A percentile compares a stretch with the other conserved stretches of the same genome.
These are phyloP conservation scores for Eilema depressum DNA, from an alignment of 2,888 invertebrate species.

Conservation along the genomic window DNA sequence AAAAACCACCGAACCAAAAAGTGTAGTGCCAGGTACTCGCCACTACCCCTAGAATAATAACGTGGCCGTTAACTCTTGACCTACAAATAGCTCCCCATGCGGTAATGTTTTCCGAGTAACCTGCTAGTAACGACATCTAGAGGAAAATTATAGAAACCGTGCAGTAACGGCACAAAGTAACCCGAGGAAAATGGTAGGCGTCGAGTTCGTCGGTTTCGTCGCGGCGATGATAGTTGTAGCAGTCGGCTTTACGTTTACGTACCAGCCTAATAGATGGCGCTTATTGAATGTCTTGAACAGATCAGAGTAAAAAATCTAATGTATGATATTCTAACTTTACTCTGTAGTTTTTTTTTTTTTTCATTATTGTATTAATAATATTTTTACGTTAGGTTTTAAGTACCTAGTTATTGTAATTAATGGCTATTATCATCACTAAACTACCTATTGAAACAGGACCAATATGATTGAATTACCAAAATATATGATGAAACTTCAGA, in stretches of 20 bases:
- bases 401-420: background rate
- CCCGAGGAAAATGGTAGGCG: background rate
- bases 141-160: background rate
- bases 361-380: too few relatives aligned
- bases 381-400: background rate
- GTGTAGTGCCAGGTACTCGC: background rate
- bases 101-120: background rate
- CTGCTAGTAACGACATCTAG: slow-evolving; percentile 7
- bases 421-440: background rate
- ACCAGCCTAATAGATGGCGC: background rate
- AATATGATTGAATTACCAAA: background rate
- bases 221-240: background rate
- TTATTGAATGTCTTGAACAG: background rate
- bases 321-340: too few relatives aligned
- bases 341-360: too few relatives aligned
- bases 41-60: background rate
- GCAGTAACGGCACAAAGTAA: background rate
- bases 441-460: background rate
- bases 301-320: too few relatives aligned
- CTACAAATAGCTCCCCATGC: background rate
- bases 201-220: background rate
- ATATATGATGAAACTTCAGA: background rate
- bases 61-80: background rate
- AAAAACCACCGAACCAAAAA: background rate
- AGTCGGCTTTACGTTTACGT: background rate